Base-by-base conservation (phyloP, 30 jellyfish, hydroid and myxozoan species). In the Chrysaora quinquecirrha region DNA sequence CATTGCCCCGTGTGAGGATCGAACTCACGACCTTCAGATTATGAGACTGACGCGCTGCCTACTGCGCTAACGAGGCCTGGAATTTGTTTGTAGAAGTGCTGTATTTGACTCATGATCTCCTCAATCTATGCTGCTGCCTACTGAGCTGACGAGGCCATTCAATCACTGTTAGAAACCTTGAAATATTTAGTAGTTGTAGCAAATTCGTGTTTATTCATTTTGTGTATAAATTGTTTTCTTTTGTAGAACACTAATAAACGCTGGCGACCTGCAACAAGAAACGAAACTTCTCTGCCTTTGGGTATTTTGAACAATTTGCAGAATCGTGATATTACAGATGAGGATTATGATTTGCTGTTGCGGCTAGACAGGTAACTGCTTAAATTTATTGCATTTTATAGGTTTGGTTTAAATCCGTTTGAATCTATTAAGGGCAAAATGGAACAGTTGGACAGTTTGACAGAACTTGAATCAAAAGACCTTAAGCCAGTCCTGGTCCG, bases 191-290 rank as follows among this genome's bases (percentile, higher is more conserved):
- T n/a, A n/a, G n/a, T n/a, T n/a, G n/a, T n/a, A n/a, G n/a, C 22
- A 3, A 56, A 18, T 56, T 3, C 9, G 6, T 56, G 22, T 22
- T 56, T 18, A 7, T 56, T 9, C 6, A n/a, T 6, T 56, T 22
- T 3, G 9, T 7, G 30, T 56, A 56, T 24, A 56, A 56, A 56
- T 52, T 21, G 56, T 33, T 47, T 49, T 46, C 9, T 16, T 43
- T 29, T 46, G 11, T 23, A 80, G 90, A 80, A 80, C 75, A 80
- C 90, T 2, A 80, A 80, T 28, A 83, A 80, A 48, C 34, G 90
- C n/a, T 80, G 90, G 90, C 34, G 90, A 28, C 83, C 76, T 25
- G 90, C 90, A 21, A 22, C 76, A 21, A 68, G 90, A 34, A 48
- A 32, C 34, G 48, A 52, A 10, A 34, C 65, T 23, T 52, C 35